Conservation (phyloP, 37 sponge, comb jelly and placozoan species). For the Hormiphora californensis region DNA sequence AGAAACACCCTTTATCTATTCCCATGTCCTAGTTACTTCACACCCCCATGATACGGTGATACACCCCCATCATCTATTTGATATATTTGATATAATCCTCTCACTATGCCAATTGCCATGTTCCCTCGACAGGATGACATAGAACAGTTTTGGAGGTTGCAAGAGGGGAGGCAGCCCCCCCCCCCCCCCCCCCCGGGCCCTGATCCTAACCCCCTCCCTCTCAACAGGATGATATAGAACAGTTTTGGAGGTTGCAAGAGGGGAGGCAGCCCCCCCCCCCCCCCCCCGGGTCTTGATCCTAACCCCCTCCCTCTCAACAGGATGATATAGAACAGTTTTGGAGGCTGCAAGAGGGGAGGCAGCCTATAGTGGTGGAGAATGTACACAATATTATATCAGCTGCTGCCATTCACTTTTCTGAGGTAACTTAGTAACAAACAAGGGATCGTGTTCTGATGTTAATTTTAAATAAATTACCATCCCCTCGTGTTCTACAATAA, state of each 20-base stretch:
- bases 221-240: constrained; percentile 52
- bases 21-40: no score
- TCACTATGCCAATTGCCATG: no score
- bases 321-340: constrained; percentile 49
- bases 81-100: no score
- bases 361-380: constrained; percentile 67
- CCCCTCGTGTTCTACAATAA: background rate
- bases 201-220: no score
- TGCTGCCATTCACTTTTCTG: constrained; percentile 60
- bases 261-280: constrained; percentile 58
- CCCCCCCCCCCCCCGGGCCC: no score
- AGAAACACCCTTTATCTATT: no score
- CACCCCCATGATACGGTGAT: no score
- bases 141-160: constrained; percentile 36
- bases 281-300: no score
- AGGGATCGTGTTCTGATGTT: background rate
- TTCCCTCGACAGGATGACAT: constrained; percentile 54
- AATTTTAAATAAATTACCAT: background rate
- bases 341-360: constrained; percentile 54
- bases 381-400: constrained; percentile 76
- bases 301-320: no score
- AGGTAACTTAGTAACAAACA: background rate
- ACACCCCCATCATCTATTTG: no score
- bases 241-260: constrained; percentile 47
- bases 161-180: constrained; percentile 57